Evolutionary conservation across 2,888 invertebrate species (phyloP).

Genomic region (Xiphydria camelus): DNA sequence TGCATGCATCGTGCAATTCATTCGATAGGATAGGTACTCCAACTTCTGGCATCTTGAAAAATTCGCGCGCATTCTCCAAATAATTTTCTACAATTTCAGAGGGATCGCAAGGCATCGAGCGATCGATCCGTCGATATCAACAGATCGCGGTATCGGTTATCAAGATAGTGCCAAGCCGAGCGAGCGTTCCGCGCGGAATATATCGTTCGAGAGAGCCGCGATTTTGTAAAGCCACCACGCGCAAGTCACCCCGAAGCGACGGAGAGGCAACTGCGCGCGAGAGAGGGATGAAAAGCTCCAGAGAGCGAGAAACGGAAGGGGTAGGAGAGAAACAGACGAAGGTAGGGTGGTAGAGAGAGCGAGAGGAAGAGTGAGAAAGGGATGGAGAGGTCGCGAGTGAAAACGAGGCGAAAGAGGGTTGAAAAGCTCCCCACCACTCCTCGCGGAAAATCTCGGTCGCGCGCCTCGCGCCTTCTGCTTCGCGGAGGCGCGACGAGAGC

Average conservation of each 20-base stretch:
- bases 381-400: conserved; percentile 11
- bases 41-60: no score
- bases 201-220: no score
- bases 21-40: no score
- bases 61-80: no score
- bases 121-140: no score
- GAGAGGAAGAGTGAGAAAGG: conserved; percentile 8
- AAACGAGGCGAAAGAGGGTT: conserved; percentile 24
- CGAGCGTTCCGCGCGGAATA: background rate
- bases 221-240: background rate
- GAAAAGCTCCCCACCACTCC: conserved; percentile 27
- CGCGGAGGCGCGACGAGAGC: conserved; percentile 4
- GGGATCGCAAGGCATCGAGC: no score
- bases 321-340: conserved; percentile 13
- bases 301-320: background rate
- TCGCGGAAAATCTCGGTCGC: conserved; percentile 27
- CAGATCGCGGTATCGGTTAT: no score
- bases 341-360: conserved; percentile 7
- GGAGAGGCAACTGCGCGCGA: background rate
- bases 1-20: no score
- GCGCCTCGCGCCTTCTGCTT: conserved; percentile 18
- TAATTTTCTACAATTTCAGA: no score
- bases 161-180: no score
- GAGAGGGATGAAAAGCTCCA: conserved; percentile 5
- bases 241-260: background rate